These are phyloP conservation scores for Papilio gigon DNA, from an alignment of 2,888 invertebrate genomes.

Conservation along the genomic window DNA sequence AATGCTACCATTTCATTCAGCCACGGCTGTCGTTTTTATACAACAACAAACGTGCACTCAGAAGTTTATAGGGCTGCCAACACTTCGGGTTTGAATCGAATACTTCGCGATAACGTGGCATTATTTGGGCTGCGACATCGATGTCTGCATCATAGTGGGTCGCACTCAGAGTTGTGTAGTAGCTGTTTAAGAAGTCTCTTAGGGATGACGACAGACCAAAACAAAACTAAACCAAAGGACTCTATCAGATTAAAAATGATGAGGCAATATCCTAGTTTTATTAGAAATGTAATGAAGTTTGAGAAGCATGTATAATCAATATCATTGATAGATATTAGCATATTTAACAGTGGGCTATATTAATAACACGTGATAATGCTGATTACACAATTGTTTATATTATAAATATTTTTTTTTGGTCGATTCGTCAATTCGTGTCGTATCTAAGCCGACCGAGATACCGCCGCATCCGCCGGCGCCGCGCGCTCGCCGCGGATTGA, in stretches of 20 bases:
- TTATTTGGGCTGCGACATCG: neutral
- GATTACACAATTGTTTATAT: conserved; percentile 53
- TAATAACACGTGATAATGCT: conserved; percentile 54
- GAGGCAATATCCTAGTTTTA: neutral
- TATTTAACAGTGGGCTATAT: conserved; percentile 42
- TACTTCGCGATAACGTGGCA: neutral
- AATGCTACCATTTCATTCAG: neutral
- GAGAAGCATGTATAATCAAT: conserved; percentile 54
- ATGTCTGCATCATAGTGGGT: neutral
- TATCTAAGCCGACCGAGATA: conserved; percentile 57
- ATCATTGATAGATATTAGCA: conserved; percentile 51
- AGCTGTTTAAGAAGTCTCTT: too few species aligned
- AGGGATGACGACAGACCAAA: too few species aligned
- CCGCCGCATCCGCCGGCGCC: conserved; percentile 50
- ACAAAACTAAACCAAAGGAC: neutral
- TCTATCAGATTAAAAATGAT: neutral
- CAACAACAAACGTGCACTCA: neutral
- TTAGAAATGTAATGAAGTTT: conserved; percentile 52
- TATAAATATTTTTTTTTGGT: conserved; percentile 43
- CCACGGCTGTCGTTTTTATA: neutral
- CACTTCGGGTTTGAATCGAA: neutral
- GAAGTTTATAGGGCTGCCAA: neutral
- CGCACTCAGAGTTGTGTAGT: too few species aligned
- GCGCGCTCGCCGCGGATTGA: neutral
- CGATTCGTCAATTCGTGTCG: conserved; percentile 43